phyloP scores from a whole-genome alignment of 2,113 vertebrate species.

The Neotragus moschatus region DNA sequence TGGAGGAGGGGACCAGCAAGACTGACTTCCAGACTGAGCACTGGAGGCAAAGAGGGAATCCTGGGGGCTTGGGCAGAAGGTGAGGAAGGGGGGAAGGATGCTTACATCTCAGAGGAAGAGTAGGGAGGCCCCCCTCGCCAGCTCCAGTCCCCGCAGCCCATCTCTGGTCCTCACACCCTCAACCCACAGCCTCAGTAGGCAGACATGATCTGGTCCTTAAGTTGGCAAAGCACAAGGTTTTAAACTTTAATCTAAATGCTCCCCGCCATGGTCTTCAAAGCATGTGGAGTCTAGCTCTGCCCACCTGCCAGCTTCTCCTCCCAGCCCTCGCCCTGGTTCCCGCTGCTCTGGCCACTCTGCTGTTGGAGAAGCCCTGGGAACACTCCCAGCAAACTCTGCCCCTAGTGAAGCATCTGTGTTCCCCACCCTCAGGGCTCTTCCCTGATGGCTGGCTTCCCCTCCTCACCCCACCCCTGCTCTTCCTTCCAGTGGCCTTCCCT shows the following conservation, averaged over 20 bases:
- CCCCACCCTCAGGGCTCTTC: not conserved
- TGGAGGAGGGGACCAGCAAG: not conserved
- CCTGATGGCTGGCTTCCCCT: accelerated
- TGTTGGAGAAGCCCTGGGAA: too few species aligned
- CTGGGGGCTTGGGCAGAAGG: not conserved
- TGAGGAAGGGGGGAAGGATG: accelerated
- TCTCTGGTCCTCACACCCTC: not conserved
- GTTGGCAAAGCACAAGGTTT: not conserved
- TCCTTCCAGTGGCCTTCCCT: not conserved
- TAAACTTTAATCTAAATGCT: not conserved
- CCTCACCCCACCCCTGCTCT: accelerated
- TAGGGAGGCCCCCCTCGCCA: accelerated
- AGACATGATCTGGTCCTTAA: not conserved
- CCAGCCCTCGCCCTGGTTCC: accelerated
- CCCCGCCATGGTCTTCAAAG: not conserved
- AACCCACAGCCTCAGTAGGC: not conserved
- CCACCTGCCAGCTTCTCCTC: not conserved
- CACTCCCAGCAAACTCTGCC: accelerated
- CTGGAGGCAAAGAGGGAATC: not conserved
- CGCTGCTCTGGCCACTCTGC: not conserved
- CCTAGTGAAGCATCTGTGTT: accelerated
- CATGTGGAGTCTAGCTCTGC: not conserved
- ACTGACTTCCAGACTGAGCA: not conserved
- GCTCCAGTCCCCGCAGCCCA: accelerated
- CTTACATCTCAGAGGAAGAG: not conserved